These are phyloP conservation scores for Mormyrus hasselquistii DNA, from an alignment of 2,797 vertebrate species.

Conservation along the genomic window DNA sequence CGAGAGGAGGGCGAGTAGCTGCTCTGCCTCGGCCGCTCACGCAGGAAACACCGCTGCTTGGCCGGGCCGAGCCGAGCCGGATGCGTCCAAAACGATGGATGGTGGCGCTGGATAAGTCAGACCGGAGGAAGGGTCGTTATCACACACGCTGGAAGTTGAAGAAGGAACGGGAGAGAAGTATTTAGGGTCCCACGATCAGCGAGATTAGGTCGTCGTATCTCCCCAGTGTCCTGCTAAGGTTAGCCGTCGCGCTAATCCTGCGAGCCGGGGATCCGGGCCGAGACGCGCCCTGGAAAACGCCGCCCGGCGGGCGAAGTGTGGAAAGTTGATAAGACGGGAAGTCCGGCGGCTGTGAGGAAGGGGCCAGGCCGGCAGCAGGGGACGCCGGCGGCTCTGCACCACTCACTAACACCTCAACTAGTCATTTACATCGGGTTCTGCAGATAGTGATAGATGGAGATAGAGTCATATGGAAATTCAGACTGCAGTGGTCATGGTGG, in stretches of 20 bases:
- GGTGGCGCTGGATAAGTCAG: not conserved
- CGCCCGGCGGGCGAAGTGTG: not conserved
- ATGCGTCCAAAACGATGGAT: not conserved
- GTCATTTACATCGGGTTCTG: not conserved
- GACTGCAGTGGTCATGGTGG: not conserved
- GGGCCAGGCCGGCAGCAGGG: not conserved
- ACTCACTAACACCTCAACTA: not conserved
- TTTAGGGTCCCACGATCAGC: not conserved
- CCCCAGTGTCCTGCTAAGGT: not conserved
- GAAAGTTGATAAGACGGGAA: not conserved
- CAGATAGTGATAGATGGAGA: not conserved
- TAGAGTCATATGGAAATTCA: not conserved
- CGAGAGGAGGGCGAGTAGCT: not conserved
- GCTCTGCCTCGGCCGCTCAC: not conserved
- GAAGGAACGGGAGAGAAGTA: not conserved
- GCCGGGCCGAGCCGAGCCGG: constrained; percentile 12
- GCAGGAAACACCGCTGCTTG: constrained; percentile 13
- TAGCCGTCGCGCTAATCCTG: not conserved
- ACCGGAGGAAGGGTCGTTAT: not conserved
- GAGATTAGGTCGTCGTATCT: not conserved
- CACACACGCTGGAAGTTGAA: no score
- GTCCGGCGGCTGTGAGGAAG: not conserved
- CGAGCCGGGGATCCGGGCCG: not conserved
- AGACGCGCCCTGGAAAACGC: not conserved
- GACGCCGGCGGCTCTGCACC: not conserved